A percentile compares a stretch with the other conserved stretches of the same genome.
Evolutionary conservation across 2,113 vertebrate species (phyloP).

Genomic region (Silurus glanis): DNA sequence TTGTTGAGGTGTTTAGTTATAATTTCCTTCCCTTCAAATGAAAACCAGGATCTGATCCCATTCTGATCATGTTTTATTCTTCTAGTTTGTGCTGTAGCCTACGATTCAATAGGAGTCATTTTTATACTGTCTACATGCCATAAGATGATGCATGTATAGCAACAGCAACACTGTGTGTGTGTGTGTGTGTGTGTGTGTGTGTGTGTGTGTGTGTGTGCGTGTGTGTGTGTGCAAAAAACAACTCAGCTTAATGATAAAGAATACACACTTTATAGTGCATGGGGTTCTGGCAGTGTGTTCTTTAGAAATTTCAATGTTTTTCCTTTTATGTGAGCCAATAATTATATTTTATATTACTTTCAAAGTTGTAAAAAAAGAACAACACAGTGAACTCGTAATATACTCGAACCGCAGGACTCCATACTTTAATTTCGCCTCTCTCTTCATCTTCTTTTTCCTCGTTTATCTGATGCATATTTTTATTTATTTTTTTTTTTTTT

Average conservation of each 20-base stretch:
- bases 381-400: neutral
- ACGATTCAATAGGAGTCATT: too few species aligned
- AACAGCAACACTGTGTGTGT: conserved; percentile 11
- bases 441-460: neutral
- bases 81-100: too few species aligned
- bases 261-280: neutral
- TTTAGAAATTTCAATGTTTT: neutral
- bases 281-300: neutral
- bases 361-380: neutral
- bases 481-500: neutral
- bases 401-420: neutral
- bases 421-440: neutral
- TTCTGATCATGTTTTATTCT: too few species aligned
- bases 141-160: too few species aligned
- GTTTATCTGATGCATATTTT: neutral
- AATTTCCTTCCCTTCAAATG: too few species aligned
- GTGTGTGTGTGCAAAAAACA: neutral
- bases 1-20: too few species aligned
- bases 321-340: neutral
- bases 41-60: too few species aligned
- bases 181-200: conserved; percentile 1
- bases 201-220: neutral
- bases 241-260: neutral
- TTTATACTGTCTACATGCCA: too few species aligned
- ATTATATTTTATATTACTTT: neutral